Evolutionary conservation across 1,140 invertebrate genomes (phyloP), one percentile per base, ranked within the genome.

Genomic region (Copidosoma floridanum): DNA sequence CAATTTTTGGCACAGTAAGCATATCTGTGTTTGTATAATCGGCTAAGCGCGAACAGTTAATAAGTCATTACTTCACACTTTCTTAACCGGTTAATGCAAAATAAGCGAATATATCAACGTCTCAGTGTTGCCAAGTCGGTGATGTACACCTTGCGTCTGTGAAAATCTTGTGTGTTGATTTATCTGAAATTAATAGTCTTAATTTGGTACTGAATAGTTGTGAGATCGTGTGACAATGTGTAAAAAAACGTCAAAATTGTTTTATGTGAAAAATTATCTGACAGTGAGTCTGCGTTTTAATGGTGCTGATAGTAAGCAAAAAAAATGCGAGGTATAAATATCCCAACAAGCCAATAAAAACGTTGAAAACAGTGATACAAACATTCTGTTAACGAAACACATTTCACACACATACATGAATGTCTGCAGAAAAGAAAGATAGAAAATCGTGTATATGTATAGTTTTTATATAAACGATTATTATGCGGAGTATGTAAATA

Each of bases 71-170:
- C 29, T 32, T 12, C 29, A 52, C 12, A 52, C n/a, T 14, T 51
- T 32, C 51, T 37, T 37, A 11, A 14, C 14, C 27, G 43, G 2
- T n/a, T 43, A 43, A 20, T 51, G 27, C 29, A 10, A 54, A 21
- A 47, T 16, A 63, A 58, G 55, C 56, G 21, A 29, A 51, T 16
- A 54, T 44, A 20, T 52, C 41, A 14, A 38, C 40, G 35, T 40
- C 35, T 53, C 61, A 63, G 61, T 63, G 61, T 63, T 63, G 61
- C 61, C 61, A 63, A 63, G 50, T 53, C 51, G 48, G 7, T 63
- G 48, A 57, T 8, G 12, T 29, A 44, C 43, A 48, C 20, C 29
- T 55, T 61, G 14, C 37, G 26, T 55, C 35, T 54, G 24, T 35
- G 16, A 37, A 59, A 16, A 53, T 18, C 46, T 44, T 37, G 50